These are phyloP conservation scores for Drosophila kohkoa DNA, from an alignment of 1,140 invertebrate genomes.

Conservation along the genomic window DNA sequence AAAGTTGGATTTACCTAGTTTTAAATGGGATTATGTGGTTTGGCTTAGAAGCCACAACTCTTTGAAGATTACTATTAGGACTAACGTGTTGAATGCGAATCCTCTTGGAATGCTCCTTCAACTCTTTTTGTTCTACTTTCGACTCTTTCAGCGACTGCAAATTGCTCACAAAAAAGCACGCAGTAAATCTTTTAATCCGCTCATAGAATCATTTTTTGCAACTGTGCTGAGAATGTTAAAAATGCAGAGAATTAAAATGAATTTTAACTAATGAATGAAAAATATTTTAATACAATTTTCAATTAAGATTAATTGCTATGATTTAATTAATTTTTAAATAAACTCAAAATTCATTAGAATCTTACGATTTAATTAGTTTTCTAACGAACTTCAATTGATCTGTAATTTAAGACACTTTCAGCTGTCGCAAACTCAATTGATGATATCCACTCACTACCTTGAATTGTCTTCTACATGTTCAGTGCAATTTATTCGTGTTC, in stretches of 20 bases:
- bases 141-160: too few relatives aligned
- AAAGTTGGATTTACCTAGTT: conserved; percentile 21
- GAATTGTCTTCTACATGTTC: conserved; percentile 31
- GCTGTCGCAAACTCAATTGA: not conserved
- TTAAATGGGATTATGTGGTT: conserved; percentile 36
- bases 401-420: not conserved
- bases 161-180: not conserved
- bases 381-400: too few relatives aligned
- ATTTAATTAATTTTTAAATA: not conserved
- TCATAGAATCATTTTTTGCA: not conserved
- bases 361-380: not conserved
- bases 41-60: conserved; percentile 24
- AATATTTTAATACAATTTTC: too few relatives aligned
- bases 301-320: not conserved
- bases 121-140: not conserved
- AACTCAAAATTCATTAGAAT: not conserved
- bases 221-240: not conserved
- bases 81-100: conserved; percentile 14
- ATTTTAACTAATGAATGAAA: too few relatives aligned
- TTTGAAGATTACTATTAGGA: conserved; percentile 19
- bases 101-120: not conserved
- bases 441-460: conserved; percentile 8
- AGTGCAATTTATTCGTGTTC: conserved; percentile 30
- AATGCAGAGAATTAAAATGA: not conserved
- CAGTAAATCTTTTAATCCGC: not conserved